Evolutionary conservation across 1,140 invertebrate species (phyloP), one percentile per base, ranked within the genome.

Genomic region (Andricus grossulariae): DNA sequence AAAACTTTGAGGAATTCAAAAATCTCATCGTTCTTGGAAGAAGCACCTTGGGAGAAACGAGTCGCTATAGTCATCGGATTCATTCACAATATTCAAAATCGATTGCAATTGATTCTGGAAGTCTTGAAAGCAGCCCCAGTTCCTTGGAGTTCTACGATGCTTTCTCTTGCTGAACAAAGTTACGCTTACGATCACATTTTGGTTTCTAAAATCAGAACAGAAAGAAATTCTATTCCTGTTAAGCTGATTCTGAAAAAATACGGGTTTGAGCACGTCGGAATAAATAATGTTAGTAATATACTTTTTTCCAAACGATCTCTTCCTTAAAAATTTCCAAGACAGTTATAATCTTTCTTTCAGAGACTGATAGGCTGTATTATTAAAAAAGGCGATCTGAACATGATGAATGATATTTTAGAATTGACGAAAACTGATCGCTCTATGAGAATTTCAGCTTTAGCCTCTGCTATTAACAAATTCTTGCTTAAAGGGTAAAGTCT

Each of bases 221-320:
- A 88, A 79, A 71, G 71, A 18, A 87, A 84, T 70, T 84, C 73
- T 13, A 82, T 90, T 45, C 71, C 85, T 19, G 83, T 85, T 45
- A 90, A 88, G 75, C 49, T 90, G 18, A 79, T 90, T 15, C 79
- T 86, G 25, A 90, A 90, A 49, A 90, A 90, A 74, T 90, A 90
- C 72, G 85, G 85, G 18, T 90, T 84, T 66, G 84, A 87, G 39
- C 82, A 85, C 39, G 81, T 87, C 50, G 87, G 87, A 3, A 66
- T 88, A 45, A 87, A 81, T 66, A 74, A 85, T 74, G 88, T 89
- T 25, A 81, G 78, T 85, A 81, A 54, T 55, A 6, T 49, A 72
- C 13, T 49, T n/a, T 39, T 71, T 49, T 52, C 45, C 39, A 55
- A n/a, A 49, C 54, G 21, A 75, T 16, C 19, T 45, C 54, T 18